These are phyloP conservation scores for Agrotis ipsilon DNA, from an alignment of 2,888 invertebrate genomes.

Conservation along the genomic window DNA sequence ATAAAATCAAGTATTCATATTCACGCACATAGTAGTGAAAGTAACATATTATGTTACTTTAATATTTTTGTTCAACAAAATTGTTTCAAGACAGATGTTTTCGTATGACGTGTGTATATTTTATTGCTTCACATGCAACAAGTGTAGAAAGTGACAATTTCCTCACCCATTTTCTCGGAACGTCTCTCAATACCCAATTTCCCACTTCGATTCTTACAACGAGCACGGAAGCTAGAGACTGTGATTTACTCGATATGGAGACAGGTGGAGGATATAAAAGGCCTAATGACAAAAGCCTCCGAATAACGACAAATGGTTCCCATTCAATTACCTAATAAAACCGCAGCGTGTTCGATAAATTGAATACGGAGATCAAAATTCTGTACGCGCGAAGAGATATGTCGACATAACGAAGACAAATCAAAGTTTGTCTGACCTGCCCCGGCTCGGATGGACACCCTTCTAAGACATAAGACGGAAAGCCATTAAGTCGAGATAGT, in stretches of 20 bases:
- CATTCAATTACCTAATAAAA: conserved; percentile 52
- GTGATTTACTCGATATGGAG: conserved; percentile 28
- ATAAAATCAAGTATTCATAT: not conserved
- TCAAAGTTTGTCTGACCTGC: conserved; percentile 84
- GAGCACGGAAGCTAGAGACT: conserved; percentile 11
- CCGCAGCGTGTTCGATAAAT: conserved; percentile 69
- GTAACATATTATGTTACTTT: no score
- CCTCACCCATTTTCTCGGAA: conserved; percentile 40
- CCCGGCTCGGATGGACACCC: conserved; percentile 80
- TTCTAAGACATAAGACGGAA: conserved; percentile 81
- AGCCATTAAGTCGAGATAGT: conserved; percentile 87
- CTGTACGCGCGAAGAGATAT: conserved; percentile 74
- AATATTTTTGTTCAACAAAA: not conserved
- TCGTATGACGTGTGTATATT: not conserved
- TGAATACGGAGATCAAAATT: conserved; percentile 76
- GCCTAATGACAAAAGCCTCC: conserved; percentile 24
- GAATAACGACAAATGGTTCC: conserved; percentile 27
- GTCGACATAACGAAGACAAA: conserved; percentile 90
- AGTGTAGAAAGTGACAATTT: conserved; percentile 56
- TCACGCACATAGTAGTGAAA: not conserved
- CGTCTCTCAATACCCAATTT: conserved; percentile 45
- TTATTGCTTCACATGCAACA: conserved; percentile 41
- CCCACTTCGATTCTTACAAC: conserved; percentile 21
- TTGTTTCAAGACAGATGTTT: not conserved
- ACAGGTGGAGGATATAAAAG: conserved; percentile 19